Base-by-base conservation (phyloP, 2,113 vertebrate species). In the Uria aalge region DNA sequence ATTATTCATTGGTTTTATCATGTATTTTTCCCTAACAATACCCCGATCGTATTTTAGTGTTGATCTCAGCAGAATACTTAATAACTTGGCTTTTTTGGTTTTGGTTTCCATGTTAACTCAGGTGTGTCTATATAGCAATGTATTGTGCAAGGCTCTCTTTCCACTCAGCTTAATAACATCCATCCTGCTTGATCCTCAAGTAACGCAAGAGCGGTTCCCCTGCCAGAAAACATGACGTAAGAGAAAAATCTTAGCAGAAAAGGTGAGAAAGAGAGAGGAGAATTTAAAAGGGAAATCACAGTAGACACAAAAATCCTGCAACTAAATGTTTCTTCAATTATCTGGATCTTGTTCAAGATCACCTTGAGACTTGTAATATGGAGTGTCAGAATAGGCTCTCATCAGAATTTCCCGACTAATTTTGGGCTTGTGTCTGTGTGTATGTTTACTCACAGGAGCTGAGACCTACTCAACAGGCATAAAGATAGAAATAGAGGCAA, bases 321-420 rank as follows among this genome's bases (percentile, higher is more conserved):
- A 7, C n/a, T 92, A 88, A 96, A 93, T 27, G 29, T 64, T 92
- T 84, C 32, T 52, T 85, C 80, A 84, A 5, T 95, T 92, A 89
- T n/a, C 76, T 75, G 76, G 29, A 72, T 71, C 89, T 71, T 81
- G 68, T 81, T 90, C 71, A 95, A 86, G 82, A 94, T 72, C 67
- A 77, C 75, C 62, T 66, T 93, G 66, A 88, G 77, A 55, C 14
- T 92, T 96, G 29, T 80, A 69, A 24, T 34, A 6, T 20, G 7
- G 26, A 71, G n/a, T 47, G 34, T 43, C 41, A 79, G 45, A 87
- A 85, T 23, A 66, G 36, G 6, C 23, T 78, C 29, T 64, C 7
- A 2, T 41, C 7, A 26, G 27, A 86, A 69, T 66, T 80, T 94
- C 2, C 13, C 50, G 16, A 1, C 40, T 69, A 40, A 29, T 84